A percentile compares a stretch with the other conserved stretches of the same genome.
Evolutionary conservation across 1,140 invertebrate species (phyloP).

Genomic region (Dinoponera quadriceps): DNA sequence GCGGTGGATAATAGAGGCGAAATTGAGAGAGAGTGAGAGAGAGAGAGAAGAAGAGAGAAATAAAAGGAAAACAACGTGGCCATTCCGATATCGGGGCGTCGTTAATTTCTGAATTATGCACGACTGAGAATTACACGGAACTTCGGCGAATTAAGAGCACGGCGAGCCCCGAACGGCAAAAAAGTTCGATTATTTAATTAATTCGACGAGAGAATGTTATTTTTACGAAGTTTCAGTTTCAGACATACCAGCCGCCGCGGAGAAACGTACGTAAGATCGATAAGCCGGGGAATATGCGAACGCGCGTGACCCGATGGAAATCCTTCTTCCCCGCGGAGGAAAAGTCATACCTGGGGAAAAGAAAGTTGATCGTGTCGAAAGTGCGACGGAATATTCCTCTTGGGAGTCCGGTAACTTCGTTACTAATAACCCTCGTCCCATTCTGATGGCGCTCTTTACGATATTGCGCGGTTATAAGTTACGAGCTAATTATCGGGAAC

Average conservation of each 20-base stretch:
- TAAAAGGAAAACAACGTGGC: too few relatives aligned
- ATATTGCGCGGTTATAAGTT: conserved; percentile 56
- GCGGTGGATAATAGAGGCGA: neutral
- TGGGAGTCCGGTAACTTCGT: conserved; percentile 48
- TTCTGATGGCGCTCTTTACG: conserved; percentile 42
- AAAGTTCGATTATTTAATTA: too few relatives aligned
- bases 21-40: neutral
- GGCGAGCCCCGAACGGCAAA: too few relatives aligned
- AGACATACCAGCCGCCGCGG: too few relatives aligned
- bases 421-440: conserved; percentile 51
- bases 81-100: neutral
- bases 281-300: too few relatives aligned
- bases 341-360: conserved; percentile 2
- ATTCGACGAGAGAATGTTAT: too few relatives aligned
- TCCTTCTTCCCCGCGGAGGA: neutral
- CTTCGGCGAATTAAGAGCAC: neutral
- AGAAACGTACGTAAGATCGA: too few relatives aligned
- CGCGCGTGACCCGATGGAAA: too few relatives aligned
- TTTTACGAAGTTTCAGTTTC: too few relatives aligned
- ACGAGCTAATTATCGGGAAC: conserved; percentile 58
- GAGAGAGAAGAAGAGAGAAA: too few relatives aligned
- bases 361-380: conserved; percentile 1
- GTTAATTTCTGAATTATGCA: neutral
- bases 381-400: conserved; percentile 11
- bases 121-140: neutral